Conservation (phyloP, 2,797 vertebrate genomes). For the Galagoides demidoff region DNA sequence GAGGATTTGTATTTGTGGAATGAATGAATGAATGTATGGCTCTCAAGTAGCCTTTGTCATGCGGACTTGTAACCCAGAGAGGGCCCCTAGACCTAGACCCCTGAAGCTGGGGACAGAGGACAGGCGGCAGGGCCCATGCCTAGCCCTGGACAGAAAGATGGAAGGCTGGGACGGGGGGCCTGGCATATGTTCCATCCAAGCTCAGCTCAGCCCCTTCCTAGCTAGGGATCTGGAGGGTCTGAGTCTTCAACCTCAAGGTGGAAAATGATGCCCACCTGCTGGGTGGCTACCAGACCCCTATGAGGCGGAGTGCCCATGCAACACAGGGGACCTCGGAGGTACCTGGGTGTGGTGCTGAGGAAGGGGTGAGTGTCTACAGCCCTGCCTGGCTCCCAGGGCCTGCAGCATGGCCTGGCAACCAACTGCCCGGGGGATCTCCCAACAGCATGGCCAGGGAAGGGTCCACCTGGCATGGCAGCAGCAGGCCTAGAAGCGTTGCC, state of each 20-base stretch:
- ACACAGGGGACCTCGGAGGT: not conserved
- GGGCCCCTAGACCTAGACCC: no score
- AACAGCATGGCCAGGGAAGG: not conserved
- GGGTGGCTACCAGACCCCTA: not conserved
- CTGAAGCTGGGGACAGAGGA: not conserved
- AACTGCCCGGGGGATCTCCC: not conserved
- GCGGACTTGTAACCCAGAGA: no score
- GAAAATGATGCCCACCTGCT: not conserved
- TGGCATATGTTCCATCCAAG: not conserved
- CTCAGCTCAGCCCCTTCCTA: not conserved
- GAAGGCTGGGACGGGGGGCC: not conserved
- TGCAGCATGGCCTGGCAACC: not conserved
- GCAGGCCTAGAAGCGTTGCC: rapidly evolving
- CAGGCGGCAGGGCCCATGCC: not conserved
- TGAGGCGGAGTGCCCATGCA: not conserved
- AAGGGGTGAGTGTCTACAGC: not conserved
- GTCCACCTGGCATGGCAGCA: not conserved
- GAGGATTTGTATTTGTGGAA: not conserved
- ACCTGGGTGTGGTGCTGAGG: rapidly evolving
- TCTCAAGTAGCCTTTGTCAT: not conserved
- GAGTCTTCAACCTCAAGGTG: not conserved
- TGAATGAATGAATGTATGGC: not conserved
- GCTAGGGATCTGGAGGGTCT: not conserved
- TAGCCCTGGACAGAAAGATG: not conserved
- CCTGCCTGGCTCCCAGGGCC: not conserved